A percentile compares a stretch with the other conserved stretches of the same genome.
phyloP scores from a whole-genome alignment of 2,797 vertebrate genomes.

The Novumbra hubbsi region DNA sequence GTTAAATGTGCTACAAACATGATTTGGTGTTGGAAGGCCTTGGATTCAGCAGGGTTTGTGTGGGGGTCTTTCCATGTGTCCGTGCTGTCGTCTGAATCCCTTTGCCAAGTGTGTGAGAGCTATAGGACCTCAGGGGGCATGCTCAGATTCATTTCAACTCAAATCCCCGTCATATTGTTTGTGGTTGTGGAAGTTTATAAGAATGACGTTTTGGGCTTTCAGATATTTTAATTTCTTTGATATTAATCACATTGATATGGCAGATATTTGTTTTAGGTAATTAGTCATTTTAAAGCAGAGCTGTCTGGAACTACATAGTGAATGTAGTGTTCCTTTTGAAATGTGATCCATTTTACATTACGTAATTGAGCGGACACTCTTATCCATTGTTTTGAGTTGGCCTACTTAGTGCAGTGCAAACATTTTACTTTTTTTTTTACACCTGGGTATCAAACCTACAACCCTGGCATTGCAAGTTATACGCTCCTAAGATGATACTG shows the following conservation, averaged over 20 bases:
- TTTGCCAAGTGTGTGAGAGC: background rate
- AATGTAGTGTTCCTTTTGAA: no score
- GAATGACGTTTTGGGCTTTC: conserved; percentile 1
- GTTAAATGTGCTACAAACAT: background rate
- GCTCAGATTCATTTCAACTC: conserved; percentile 28
- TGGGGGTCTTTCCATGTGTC: background rate
- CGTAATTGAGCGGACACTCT: no score
- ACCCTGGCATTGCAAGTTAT: no score
- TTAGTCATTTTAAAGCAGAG: conserved; percentile 10
- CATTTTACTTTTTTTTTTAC: no score
- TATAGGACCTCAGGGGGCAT: conserved; percentile 2
- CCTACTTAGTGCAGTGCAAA: no score
- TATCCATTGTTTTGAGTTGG: no score
- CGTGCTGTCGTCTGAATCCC: background rate
- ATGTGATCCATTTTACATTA: no score
- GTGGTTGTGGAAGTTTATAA: conserved; percentile 23
- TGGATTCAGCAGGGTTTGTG: background rate
- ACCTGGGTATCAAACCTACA: no score
- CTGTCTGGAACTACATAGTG: background rate
- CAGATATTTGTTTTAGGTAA: conserved; percentile 18
- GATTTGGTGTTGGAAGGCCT: background rate
- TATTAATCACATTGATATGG: conserved; percentile 11
- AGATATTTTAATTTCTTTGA: background rate
- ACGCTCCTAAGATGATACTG: no score
- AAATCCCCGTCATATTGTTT: conserved; percentile 30